phyloP scores from a whole-genome alignment of 2,888 invertebrate genomes.

The Tiphia femorata region DNA sequence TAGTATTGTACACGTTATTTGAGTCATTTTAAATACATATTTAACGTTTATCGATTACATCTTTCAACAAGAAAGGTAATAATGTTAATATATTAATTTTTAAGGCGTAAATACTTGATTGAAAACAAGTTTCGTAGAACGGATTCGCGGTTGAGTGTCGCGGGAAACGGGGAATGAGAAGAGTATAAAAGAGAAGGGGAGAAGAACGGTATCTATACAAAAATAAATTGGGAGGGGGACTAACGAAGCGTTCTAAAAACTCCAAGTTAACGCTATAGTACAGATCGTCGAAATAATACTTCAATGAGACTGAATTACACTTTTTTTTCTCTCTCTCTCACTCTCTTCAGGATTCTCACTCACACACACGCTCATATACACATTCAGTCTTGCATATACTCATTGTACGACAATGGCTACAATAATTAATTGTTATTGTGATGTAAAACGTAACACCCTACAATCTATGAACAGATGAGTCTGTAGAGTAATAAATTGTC shows the following conservation, averaged over 20 bases:
- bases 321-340: conserved; percentile 30
- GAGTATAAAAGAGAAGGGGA: conserved; percentile 32
- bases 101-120: conserved; percentile 42
- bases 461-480: conserved; percentile 41
- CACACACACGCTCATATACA: conserved; percentile 25
- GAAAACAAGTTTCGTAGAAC: conserved; percentile 15
- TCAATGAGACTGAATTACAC: conserved; percentile 52
- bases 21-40: conserved; percentile 60
- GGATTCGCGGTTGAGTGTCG: conserved; percentile 33
- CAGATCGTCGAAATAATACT: conserved; percentile 66
- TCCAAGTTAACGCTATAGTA: conserved; percentile 58
- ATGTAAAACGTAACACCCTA: conserved; percentile 53
- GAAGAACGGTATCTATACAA: conserved; percentile 55
- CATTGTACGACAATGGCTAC: conserved; percentile 48
- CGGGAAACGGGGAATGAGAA: conserved; percentile 25
- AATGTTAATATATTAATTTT: conserved; percentile 63
- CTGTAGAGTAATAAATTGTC: conserved; percentile 43
- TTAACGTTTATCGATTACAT: conserved; percentile 54
- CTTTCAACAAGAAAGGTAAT: conserved; percentile 50
- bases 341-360: conserved; percentile 26
- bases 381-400: conserved; percentile 12
- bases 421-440: conserved; percentile 54
- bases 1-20: conserved; percentile 64
- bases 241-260: conserved; percentile 42
- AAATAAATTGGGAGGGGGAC: conserved; percentile 54